Base-by-base conservation (phyloP, 2,888 invertebrate genomes). In the Tinea trinotella region DNA sequence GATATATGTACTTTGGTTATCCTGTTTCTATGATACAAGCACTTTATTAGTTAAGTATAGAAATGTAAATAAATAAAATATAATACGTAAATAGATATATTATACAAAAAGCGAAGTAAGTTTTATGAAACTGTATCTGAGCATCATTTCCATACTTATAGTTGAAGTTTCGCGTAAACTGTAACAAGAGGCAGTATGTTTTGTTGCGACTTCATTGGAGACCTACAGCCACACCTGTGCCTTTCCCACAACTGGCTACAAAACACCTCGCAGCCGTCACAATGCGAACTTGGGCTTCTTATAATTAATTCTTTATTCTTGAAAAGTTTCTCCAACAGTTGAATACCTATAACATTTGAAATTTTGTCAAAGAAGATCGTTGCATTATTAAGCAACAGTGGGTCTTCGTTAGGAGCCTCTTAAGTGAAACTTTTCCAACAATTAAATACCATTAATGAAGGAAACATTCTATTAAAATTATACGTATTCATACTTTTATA, bases 221-320 rank as follows among this genome's bases (percentile, higher is more conserved):
- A 17, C 20, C 48, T 24, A 22, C 24, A 59, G 74, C 63, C 75
- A 72, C 84, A 84, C 83, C 84, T 84, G 84, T 71, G 69, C 64
- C 76, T 68, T 74, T 83, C 84, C 83, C 84, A 84, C 84, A 81
- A 80, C 81, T 77, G 79, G 79, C 79, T 76, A 74, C 67, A 77
- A 76, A 12, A 12, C 17, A 22, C 10, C 7, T 15, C 18, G 6
- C 7, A 53, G 53, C 36, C 36, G 40, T 13, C 67, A 66, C 64
- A 66, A 66, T 60, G 64, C 61, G 63, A 80, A 77, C 70, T 79
- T 78, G 68, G 68, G 40, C 76, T 80, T 80, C 81, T 81, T 82
- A 83, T 85, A 84, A 85, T 84, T 85, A 84, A 85, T 85, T 85
- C 84, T 84, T 85, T 83, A 84, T 79, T 83, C 81, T 74, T 75